These are phyloP conservation scores for Heliocidaris erythrogramma DNA, from an alignment of 35 echinoderm and acorn worm species.

Conservation along the genomic window DNA sequence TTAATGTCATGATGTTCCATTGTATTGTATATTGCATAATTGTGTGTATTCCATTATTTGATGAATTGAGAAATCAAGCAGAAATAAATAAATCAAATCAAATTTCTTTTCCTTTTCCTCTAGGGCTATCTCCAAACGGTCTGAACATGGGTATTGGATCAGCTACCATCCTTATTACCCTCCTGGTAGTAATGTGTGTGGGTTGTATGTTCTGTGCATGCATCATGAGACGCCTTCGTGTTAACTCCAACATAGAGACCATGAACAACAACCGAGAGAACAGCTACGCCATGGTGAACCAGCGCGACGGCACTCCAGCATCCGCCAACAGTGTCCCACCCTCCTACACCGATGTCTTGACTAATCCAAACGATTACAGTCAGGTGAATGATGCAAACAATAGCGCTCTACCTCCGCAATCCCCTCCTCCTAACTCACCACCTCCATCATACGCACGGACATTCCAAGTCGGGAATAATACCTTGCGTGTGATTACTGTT, in stretches of 20 bases:
- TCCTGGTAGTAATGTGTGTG: conserved; percentile 31
- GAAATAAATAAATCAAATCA: no score
- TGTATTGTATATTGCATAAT: no score
- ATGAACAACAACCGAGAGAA: not conserved
- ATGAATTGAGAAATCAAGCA: no score
- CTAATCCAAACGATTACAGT: conserved; percentile 14
- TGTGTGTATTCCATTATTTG: no score
- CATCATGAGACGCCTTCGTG: conserved; percentile 23
- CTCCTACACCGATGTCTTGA: conserved; percentile 20
- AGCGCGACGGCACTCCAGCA: not conserved
- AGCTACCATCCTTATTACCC: conserved; percentile 22
- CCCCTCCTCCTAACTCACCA: conserved; percentile 11
- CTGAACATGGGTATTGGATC: conserved; percentile 30
- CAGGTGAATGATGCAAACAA: not conserved
- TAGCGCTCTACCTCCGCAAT: not conserved
- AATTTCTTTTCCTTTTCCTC: not conserved
- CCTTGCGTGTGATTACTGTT: not conserved
- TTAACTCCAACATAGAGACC: not conserved
- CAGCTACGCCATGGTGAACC: not conserved
- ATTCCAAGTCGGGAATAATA: not conserved
- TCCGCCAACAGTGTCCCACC: not conserved
- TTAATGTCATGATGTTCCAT: no score
- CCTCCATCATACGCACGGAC: not conserved
- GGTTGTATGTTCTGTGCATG: conserved; percentile 46
- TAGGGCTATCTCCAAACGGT: not conserved